Evolutionary conservation across 2,797 vertebrate genomes (phyloP), one percentile per base, ranked within the genome.

Genomic region (Lacerta viridis): DNA sequence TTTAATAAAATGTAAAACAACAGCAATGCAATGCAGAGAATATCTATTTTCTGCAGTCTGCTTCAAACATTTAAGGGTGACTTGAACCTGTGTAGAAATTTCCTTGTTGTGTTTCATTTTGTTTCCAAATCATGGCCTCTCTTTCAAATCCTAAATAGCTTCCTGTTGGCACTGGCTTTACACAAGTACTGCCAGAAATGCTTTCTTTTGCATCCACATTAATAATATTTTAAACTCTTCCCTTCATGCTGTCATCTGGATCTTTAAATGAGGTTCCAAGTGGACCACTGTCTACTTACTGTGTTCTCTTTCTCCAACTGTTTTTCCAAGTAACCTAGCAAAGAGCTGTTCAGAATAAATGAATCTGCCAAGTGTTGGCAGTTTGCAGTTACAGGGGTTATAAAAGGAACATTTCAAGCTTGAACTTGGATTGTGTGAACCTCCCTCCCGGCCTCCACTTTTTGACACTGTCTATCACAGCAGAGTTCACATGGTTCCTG

Each of bases 291-390:
- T 2, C 76, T 74, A 0, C 86, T 83, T 50, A 33, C 41, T 68
- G 29, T 43, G 7, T 46, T 17, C 15, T 2, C 5, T 43, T 27
- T 33, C 7, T 89, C 74, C 2, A 43, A 77, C 6, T 8, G 3
- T 13, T 84, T 84, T 85, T 80, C 74, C 41, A 72, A 85, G 41
- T 2, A 84, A 85, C 84, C 8, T 41, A 93, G 77, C 66, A 83
- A 82, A 90, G 7, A 86, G 85, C 3, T 3, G 2, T 83, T 8
- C 0, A 33, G 27, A 89, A 76, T 55, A 86, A 89, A 85, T 36
- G 1, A 86, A 89, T 80, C 27, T 66, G 59, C 18, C 10, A 86
- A 25, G 13, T 13, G 3, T 0, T 84, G 75, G 15, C 46, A 55
- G 27, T 10, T 84, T 84, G 66, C 0, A 33, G 64, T 29, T 25